These are phyloP conservation scores for Sinodicranocentrus sp. DNA, from an alignment of 2,888 invertebrate species.

Conservation along the genomic window DNA sequence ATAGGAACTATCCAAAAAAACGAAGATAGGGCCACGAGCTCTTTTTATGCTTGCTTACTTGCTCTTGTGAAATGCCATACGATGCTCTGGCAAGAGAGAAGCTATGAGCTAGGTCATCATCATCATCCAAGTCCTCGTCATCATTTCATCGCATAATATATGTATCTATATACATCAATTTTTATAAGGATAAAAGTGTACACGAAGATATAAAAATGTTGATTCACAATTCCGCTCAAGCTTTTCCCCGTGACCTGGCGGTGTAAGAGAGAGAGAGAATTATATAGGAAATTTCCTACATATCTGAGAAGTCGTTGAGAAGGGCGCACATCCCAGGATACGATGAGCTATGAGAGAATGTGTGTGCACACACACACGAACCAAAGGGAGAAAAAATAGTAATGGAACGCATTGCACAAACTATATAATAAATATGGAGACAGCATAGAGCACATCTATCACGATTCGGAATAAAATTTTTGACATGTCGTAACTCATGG, in stretches of 20 bases:
- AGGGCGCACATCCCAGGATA: slow-evolving; percentile 31
- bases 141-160: slow-evolving; percentile 53
- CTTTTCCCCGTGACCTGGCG: slow-evolving; percentile 53
- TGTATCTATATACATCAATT: slow-evolving; percentile 35
- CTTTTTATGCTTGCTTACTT: slow-evolving; percentile 21
- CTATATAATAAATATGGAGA: slow-evolving; percentile 72
- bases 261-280: slow-evolving; percentile 7
- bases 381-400: slow-evolving; percentile 30
- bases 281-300: slow-evolving; percentile 39
- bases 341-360: neutral
- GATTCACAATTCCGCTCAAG: slow-evolving; percentile 33
- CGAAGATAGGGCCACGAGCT: slow-evolving; percentile 44
- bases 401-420: slow-evolving; percentile 37
- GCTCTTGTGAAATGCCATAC: slow-evolving; percentile 46
- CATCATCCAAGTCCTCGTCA: slow-evolving; percentile 54
- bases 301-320: too few species aligned
- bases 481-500: slow-evolving; percentile 74
- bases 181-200: slow-evolving; percentile 15
- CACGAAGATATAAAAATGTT: slow-evolving; percentile 22
- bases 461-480: slow-evolving; percentile 76
- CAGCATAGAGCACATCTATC: slow-evolving; percentile 74
- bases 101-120: slow-evolving; percentile 53
- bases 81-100: slow-evolving; percentile 29
- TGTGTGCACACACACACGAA: slow-evolving; percentile 12
- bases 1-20: slow-evolving; percentile 44